A percentile compares a stretch with the other conserved stretches of the same genome.
Evolutionary conservation across 2,113 vertebrate genomes (phyloP).

Genomic region (Lates calcarifer): DNA sequence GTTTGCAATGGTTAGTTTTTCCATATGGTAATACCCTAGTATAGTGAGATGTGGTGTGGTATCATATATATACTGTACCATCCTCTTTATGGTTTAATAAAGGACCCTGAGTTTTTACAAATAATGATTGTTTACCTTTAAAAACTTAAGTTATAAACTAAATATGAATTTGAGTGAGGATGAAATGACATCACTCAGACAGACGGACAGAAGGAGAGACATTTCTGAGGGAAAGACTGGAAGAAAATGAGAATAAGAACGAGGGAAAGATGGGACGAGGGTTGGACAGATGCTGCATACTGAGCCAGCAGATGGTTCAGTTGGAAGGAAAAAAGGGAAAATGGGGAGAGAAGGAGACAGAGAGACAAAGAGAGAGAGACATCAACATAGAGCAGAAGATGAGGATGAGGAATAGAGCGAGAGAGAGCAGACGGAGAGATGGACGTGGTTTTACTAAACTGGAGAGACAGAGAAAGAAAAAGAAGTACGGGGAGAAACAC

Average conservation of each 20-base stretch:
- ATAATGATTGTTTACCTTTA: not conserved
- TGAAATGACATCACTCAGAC: not conserved
- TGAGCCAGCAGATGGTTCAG: conserved; percentile 56
- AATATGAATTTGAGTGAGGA: not conserved
- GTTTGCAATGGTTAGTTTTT: not conserved
- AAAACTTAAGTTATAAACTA: not conserved
- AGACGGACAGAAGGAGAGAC: not conserved
- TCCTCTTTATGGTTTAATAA: too few relatives aligned
- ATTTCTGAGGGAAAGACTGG: not conserved
- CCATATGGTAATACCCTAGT: not conserved
- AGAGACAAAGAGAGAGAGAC: conserved; percentile 1
- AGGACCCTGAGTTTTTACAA: too few relatives aligned
- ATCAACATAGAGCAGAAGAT: conserved; percentile 7
- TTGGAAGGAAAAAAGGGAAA: conserved; percentile 21
- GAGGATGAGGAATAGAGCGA: not conserved
- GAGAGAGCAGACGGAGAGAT: not conserved
- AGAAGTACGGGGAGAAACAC: not conserved
- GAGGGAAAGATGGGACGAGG: not conserved
- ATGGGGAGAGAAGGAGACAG: not conserved
- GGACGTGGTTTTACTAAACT: too few relatives aligned
- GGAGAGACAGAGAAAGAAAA: not conserved
- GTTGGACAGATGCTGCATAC: conserved; percentile 50
- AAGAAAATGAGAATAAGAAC: not conserved
- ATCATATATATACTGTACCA: not conserved
- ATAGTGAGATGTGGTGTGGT: not conserved